These are phyloP conservation scores for human (Homo sapiens) DNA, from an alignment of 2,113 vertebrate genomes.

Conservation along the genomic window DNA sequence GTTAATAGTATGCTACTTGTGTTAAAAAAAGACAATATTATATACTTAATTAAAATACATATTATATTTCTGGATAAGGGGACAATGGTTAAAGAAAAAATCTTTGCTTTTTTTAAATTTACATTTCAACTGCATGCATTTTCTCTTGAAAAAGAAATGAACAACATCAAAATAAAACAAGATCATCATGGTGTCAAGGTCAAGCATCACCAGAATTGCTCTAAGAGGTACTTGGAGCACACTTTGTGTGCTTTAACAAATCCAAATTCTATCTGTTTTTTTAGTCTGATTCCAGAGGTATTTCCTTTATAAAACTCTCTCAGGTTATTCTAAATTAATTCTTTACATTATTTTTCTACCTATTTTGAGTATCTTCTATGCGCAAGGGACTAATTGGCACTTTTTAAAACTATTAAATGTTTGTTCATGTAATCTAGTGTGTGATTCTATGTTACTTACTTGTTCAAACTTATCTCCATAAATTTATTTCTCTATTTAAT, in stretches of 20 bases:
- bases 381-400: background rate
- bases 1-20: background rate
- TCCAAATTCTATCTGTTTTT: background rate
- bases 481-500: background rate
- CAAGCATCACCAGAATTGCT: background rate
- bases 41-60: background rate
- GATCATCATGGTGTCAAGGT: background rate
- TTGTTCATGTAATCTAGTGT: background rate
- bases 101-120: background rate
- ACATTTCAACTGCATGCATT: background rate
- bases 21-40: background rate
- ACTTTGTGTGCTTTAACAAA: background rate
- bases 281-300: background rate
- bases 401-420: background rate
- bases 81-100: background rate
- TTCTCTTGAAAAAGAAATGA: background rate
- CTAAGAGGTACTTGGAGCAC: background rate
- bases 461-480: background rate
- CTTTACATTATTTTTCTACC: background rate
- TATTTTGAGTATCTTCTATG: background rate
- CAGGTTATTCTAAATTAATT: background rate
- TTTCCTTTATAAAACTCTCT: background rate
- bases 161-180: background rate
- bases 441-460: background rate
- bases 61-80: background rate